Evolutionary conservation across 2,888 invertebrate genomes (phyloP).

Genomic region (Microctonus brassicae): DNA sequence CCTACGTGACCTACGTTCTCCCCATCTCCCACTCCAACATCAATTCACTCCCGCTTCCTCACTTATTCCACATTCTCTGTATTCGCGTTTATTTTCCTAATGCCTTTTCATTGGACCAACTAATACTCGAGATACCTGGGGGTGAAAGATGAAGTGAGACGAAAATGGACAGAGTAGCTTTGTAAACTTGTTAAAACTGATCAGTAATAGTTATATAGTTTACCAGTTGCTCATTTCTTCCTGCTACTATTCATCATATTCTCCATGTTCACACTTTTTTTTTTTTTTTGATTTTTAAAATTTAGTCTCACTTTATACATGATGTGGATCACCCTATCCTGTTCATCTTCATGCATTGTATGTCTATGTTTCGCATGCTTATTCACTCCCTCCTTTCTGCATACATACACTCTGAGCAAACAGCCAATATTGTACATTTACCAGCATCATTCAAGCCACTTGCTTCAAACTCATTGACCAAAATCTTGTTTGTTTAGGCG

Average conservation of each 20-base stretch:
- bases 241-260: conserved; percentile 8
- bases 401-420: neutral
- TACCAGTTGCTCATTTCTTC: conserved; percentile 1
- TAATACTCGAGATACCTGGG: too few species aligned
- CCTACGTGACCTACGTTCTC: conserved; percentile 52
- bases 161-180: too few species aligned
- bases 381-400: conserved; percentile 22
- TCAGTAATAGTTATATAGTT: too few species aligned
- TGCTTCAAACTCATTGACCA: conserved; percentile 12
- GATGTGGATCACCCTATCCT: too few species aligned
- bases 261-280: too few species aligned
- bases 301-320: too few species aligned
- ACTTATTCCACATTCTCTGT: neutral
- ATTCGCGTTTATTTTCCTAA: neutral
- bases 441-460: neutral
- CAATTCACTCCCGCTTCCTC: conserved; percentile 27
- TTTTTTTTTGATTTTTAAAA: too few species aligned
- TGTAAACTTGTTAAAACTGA: too few species aligned
- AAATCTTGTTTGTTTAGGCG: conserved; percentile 31
- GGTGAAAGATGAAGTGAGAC: too few species aligned
- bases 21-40: conserved; percentile 27
- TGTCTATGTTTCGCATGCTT: too few species aligned
- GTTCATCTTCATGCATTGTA: too few species aligned
- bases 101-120: too few species aligned
- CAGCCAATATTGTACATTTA: neutral